These are phyloP conservation scores for Dendrocincla tyrannina DNA, from an alignment of 2,797 vertebrate species.

Conservation along the genomic window DNA sequence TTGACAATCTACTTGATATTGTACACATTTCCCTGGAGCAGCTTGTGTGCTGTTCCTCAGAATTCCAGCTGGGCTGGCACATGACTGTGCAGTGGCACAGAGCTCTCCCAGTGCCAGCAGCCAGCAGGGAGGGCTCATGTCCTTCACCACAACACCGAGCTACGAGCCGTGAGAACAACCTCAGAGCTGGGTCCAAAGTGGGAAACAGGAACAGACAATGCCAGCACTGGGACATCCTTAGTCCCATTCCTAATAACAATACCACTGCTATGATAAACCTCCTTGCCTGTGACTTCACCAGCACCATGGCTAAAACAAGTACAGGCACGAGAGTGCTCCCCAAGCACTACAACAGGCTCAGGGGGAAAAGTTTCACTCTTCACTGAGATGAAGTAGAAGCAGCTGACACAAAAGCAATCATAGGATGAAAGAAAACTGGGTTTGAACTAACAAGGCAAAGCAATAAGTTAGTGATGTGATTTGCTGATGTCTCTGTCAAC, in stretches of 20 bases:
- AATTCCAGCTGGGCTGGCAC: background rate
- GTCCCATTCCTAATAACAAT: background rate
- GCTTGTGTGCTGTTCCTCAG: background rate
- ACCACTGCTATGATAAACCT: background rate
- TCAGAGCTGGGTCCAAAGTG: background rate
- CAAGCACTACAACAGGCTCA: background rate
- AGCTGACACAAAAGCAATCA: background rate
- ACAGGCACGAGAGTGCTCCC: background rate
- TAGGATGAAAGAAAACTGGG: background rate
- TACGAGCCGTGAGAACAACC: background rate
- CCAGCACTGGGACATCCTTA: background rate
- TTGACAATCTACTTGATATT: background rate
- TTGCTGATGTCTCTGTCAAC: background rate
- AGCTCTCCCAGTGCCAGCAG: background rate
- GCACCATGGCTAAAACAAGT: background rate
- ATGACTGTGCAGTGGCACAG: background rate
- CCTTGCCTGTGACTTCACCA: background rate
- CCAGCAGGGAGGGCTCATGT: fast-evolving
- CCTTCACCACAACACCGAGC: background rate
- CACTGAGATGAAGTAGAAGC: background rate
- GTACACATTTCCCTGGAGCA: background rate
- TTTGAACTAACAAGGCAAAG: background rate
- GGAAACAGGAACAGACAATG: background rate
- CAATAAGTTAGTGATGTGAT: background rate
- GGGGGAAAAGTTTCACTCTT: background rate